Conservation (phyloP, 2,113 vertebrate species). For the Solea solea region DNA sequence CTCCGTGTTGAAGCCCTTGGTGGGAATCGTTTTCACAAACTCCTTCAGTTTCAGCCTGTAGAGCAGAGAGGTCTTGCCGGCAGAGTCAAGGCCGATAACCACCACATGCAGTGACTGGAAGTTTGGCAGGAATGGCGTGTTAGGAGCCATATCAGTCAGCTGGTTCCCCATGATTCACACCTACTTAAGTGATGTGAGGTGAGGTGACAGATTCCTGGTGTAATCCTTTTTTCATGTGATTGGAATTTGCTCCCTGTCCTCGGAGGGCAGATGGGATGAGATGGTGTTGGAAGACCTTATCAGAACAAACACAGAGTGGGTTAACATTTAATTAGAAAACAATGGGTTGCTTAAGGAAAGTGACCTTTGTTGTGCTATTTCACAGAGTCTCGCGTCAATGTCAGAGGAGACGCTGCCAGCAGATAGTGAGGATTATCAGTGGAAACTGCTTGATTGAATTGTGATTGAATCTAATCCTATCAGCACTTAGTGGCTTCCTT, state of each 20-base stretch:
- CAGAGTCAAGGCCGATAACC: slow-evolving; percentile 87
- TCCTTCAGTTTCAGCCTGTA: slow-evolving; percentile 91
- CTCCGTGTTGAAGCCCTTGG: slow-evolving; percentile 93
- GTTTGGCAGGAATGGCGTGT: slow-evolving; percentile 84
- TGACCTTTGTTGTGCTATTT: background rate
- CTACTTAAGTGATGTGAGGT: slow-evolving; percentile 53
- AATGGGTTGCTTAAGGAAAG: slow-evolving; percentile 18
- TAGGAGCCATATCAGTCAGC: slow-evolving; percentile 87
- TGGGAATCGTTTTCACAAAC: slow-evolving; percentile 91
- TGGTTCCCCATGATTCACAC: slow-evolving; percentile 89
- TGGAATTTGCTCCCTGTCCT: slow-evolving; percentile 71
- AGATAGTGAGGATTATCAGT: slow-evolving; percentile 8
- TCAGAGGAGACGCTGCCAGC: background rate
- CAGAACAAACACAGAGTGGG: slow-evolving; percentile 64
- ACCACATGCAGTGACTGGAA: slow-evolving; percentile 89
- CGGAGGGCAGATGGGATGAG: slow-evolving; percentile 50
- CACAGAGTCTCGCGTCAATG: background rate
- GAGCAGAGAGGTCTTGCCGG: slow-evolving; percentile 91
- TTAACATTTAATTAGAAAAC: slow-evolving; percentile 46
- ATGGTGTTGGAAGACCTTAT: slow-evolving; percentile 66
- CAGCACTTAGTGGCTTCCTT: background rate
- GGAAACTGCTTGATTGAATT: background rate
- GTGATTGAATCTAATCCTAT: background rate
- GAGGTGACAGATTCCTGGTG: slow-evolving; percentile 61
- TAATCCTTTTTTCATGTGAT: slow-evolving; percentile 54